Conservation (phyloP, 2,113 vertebrate genomes). For the Percopsis transmontana region DNA sequence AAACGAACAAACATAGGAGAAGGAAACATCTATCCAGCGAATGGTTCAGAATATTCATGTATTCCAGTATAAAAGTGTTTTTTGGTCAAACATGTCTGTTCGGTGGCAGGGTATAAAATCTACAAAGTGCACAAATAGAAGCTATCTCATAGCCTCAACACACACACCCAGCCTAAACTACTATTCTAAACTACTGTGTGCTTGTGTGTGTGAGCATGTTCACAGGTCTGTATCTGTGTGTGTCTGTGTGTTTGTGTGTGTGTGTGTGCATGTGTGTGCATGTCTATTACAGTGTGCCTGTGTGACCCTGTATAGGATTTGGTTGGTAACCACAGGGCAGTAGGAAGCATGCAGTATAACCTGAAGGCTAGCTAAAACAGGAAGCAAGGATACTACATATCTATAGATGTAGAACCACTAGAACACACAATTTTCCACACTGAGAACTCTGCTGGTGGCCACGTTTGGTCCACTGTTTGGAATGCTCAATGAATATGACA, state of each 20-base stretch:
- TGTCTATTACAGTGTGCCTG: slow-evolving; percentile 8
- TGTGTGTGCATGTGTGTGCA: slow-evolving; percentile 48
- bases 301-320: slow-evolving; percentile 67
- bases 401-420: slow-evolving; percentile 59
- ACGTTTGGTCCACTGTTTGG: slow-evolving; percentile 57
- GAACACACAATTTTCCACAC: slow-evolving; percentile 65
- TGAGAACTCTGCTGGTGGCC: slow-evolving; percentile 55
- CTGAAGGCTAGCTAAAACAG: slow-evolving; percentile 76
- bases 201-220: slow-evolving; percentile 29
- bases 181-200: slow-evolving; percentile 60
- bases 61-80: slow-evolving; percentile 71
- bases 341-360: slow-evolving; percentile 78
- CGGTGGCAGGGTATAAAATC: slow-evolving; percentile 76
- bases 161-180: slow-evolving; percentile 62
- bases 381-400: slow-evolving; percentile 67
- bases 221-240: slow-evolving; percentile 16
- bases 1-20: slow-evolving; percentile 52
- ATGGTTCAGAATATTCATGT: slow-evolving; percentile 61
- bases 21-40: slow-evolving; percentile 63
- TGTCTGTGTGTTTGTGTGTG: slow-evolving; percentile 43
- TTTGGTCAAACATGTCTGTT: slow-evolving; percentile 74
- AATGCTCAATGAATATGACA: slow-evolving; percentile 73
- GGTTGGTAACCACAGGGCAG: slow-evolving; percentile 68
- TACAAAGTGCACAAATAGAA: slow-evolving; percentile 77
- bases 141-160: slow-evolving; percentile 61